Base-by-base conservation (phyloP, 92 coral and sea anemone genomes). In the Porites rus region DNA sequence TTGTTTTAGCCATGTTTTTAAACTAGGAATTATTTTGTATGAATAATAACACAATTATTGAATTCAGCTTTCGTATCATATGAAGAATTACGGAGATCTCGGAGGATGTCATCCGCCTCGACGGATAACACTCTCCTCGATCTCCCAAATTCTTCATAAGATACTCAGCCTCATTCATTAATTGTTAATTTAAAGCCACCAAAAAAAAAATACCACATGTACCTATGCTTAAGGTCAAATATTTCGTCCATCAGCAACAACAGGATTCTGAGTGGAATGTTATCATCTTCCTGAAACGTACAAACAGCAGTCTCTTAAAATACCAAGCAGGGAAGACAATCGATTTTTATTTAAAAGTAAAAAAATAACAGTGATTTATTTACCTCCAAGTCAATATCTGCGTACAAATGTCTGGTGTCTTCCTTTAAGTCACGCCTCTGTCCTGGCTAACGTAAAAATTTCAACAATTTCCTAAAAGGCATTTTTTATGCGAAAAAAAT, bases 221-320 rank as follows among this genome's bases (percentile, higher is more conserved):
- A 96, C 98, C 98, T 96, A 87, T 96, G 95, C 65, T 93, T 95
- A 54, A 95, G 87, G 71, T 96, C 99, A 93, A 96, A 96, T 76
- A 96, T 95, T 79, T 95, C 99, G 79, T 96, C 99, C 99, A 96
- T 96, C 31, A 96, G 93, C 51, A 95, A 91, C 76, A 96, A 91
- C 82, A 96, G 84, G 69, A 96, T 96, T 74, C 99, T 86, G 58
- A 96, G 84, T 61, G 99, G 98, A 80, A 96, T 96, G 83, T 96
- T 96, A 22, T 96, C 99, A 74, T 96, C 99, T 69, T 93, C 99
- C 78, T 74, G 78, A 53, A 74, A 50, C 60, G n/a, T 18, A 24
- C 51, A 69, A 13, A 52, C 63, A 25, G n/a, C n/a, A 20, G 19
- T 38, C 46, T 4, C 66, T 1, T n/a, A 62, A 20, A 17, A 18